phyloP scores from a whole-genome alignment of 2,113 vertebrate species.

The Paraplagusia blochii region DNA sequence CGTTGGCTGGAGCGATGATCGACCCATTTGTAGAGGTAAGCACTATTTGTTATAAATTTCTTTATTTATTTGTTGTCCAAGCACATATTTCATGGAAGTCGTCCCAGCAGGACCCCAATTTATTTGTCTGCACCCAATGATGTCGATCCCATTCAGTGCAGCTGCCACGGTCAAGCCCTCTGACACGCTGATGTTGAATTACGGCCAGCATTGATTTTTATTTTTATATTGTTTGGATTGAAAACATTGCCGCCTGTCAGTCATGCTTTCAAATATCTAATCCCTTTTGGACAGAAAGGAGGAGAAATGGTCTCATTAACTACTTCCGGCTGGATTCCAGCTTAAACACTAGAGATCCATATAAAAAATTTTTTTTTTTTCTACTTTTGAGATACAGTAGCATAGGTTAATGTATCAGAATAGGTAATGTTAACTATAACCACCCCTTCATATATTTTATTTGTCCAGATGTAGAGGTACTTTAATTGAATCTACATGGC shows the following conservation, averaged over 20 bases:
- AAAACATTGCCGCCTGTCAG: slow-evolving; percentile 20
- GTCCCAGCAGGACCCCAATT: slow-evolving; percentile 13
- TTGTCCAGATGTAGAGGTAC: too few species aligned
- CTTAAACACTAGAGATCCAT: too few species aligned
- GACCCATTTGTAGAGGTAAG: slow-evolving; percentile 95
- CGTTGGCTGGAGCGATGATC: slow-evolving; percentile 96
- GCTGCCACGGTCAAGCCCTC: not conserved
- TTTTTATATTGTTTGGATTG: slow-evolving; percentile 28
- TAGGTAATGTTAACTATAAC: too few species aligned
- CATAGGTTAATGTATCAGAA: too few species aligned
- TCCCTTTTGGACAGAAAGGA: slow-evolving; percentile 21
- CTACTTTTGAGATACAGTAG: too few species aligned
- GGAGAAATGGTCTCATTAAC: not conserved
- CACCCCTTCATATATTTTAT: too few species aligned
- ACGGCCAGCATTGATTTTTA: slow-evolving; percentile 21
- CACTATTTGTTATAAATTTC: not conserved
- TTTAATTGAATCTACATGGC: not conserved
- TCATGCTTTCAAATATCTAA: slow-evolving; percentile 32
- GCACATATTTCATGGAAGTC: slow-evolving; percentile 3
- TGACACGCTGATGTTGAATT: slow-evolving; percentile 48
- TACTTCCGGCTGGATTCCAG: too few species aligned
- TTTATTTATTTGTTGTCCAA: not conserved
- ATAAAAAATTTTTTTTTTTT: too few species aligned
- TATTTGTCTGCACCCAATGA: slow-evolving; percentile 6
- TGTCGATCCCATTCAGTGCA: not conserved